phyloP scores from a whole-genome alignment of 1,140 invertebrate genomes.

The Rhagoletis zephyria region DNA sequence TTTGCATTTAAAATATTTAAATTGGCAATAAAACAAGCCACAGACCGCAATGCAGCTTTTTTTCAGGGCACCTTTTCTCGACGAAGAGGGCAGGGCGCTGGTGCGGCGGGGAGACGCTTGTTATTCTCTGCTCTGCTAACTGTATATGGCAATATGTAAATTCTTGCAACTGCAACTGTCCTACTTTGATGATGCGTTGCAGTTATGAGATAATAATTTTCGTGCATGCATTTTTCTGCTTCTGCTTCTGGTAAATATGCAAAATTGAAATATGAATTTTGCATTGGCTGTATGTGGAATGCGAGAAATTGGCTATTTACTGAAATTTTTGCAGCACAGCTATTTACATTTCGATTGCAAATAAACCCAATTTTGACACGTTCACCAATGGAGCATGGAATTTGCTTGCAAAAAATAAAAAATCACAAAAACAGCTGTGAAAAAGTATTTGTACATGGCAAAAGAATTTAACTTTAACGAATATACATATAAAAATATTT shows the following conservation, averaged over 20 bases:
- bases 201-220: conserved; percentile 52
- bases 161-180: background rate
- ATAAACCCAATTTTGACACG: conserved; percentile 23
- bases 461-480: no score
- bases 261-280: conserved; percentile 40
- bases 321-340: background rate
- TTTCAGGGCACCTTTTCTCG: background rate
- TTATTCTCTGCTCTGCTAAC: background rate
- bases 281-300: background rate
- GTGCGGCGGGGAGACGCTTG: background rate
- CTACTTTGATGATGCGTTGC: conserved; percentile 13
- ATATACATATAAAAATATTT: no score
- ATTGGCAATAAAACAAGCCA: conserved; percentile 33
- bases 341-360: conserved; percentile 46
- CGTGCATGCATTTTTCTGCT: conserved; percentile 2
- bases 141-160: background rate
- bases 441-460: no score
- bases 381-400: background rate
- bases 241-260: conserved; percentile 1
- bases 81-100: background rate
- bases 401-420: no score
- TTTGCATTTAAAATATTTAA: conserved; percentile 51
- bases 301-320: conserved; percentile 41
- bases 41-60: conserved; percentile 40
- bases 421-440: no score